Evolutionary conservation across 1,140 invertebrate species (phyloP), one percentile per base, ranked within the genome.

Genomic region (Harlomillsia oculata): DNA sequence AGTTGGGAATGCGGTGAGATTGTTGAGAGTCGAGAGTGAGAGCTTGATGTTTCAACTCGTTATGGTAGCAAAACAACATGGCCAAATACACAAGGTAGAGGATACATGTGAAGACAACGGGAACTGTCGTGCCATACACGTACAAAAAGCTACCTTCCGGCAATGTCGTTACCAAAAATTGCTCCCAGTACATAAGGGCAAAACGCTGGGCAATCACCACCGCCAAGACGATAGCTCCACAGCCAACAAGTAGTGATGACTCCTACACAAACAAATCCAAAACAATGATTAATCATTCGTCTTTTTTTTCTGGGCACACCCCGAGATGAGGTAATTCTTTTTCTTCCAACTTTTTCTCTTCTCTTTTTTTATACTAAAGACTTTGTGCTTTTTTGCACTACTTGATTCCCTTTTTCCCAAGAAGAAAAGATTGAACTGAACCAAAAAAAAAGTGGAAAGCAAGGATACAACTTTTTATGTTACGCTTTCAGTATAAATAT

Each of bases 61-160:
- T 59, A 40, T 63, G 61, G 43, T 63, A 63, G 49, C 56, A 59
- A 37, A 63, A 63, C 2, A 63, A 43, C n/a, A 59, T 37, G 18
- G 56, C 56, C 53, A 63, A 53, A 51, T 63, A 63, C 40, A 63
- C 57, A 16, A 63, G 39, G 56, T 63, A 63, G 8, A 63, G 36
- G 21, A 63, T 49, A 11, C 29, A 29, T 16, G 56, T 63, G 49
- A 63, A 63, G 20, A 63, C 53, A 5, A 63, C 29, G 5, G 61
- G 56, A 5, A 59, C 56, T 34, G 52, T 40, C 3, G 26, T 56
- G 8, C 61, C 61, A 26, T 59, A 59, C 20, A 52, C 51, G 48
- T 63, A 54, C 2, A 63, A 49, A 36, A 63, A 63, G 20, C 36
- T 30, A 9, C 29, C 56, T 43, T 59, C 61, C 21, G 56, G 56